phyloP scores from a whole-genome alignment of 1,140 invertebrate genomes.

The Heliconius himera region DNA sequence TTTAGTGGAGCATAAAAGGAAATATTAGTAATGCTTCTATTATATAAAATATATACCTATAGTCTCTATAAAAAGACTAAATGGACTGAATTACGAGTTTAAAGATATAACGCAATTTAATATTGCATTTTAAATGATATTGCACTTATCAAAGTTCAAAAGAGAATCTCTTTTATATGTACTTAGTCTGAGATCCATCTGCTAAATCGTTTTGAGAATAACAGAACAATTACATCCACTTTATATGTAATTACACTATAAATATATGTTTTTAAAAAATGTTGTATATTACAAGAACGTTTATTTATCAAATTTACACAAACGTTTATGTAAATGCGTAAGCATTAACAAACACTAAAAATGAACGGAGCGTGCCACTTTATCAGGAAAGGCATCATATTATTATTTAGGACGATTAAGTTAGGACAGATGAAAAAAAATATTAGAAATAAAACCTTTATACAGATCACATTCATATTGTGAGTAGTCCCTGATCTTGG shows the following conservation, averaged over 20 bases:
- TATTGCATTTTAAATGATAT: background rate
- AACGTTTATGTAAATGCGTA: too few species aligned
- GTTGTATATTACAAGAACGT: too few species aligned
- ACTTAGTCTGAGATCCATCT: background rate
- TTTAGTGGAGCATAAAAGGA: conserved; percentile 14
- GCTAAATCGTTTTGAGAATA: background rate
- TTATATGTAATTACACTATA: background rate
- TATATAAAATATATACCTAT: background rate
- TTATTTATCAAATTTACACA: too few species aligned
- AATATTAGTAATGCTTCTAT: conserved; percentile 10
- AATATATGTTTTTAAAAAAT: too few species aligned
- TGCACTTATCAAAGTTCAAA: background rate
- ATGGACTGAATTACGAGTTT: background rate
- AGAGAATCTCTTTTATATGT: background rate
- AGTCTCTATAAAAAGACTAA: background rate
- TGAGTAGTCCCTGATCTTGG: too few species aligned
- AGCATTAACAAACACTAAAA: too few species aligned
- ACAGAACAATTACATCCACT: background rate
- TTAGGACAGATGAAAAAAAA: too few species aligned
- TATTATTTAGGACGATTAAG: too few species aligned
- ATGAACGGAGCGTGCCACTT: too few species aligned
- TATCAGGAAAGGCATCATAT: too few species aligned
- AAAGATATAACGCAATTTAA: background rate
- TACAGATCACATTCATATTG: too few species aligned
- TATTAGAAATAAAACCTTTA: too few species aligned